phyloP scores from a whole-genome alignment of 2,888 invertebrate species.

The Andricus quercusramuli region DNA sequence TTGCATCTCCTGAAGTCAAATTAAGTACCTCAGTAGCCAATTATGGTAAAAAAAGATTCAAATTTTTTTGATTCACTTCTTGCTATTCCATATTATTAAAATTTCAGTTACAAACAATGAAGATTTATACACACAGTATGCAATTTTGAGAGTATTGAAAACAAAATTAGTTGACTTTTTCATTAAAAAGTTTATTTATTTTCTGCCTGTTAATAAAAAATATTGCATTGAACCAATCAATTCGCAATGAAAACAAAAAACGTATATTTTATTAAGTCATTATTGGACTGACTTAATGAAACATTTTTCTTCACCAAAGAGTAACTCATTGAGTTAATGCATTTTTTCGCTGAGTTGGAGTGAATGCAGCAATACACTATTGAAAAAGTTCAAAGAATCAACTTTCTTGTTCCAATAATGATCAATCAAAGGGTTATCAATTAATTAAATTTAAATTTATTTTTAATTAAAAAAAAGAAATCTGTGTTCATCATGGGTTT shows the following conservation, averaged over 20 bases:
- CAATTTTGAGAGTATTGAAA: too few species aligned
- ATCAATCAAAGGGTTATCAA: neutral
- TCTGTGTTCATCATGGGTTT: too few species aligned
- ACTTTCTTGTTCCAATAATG: neutral
- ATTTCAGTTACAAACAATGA: too few species aligned
- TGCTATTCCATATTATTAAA: too few species aligned
- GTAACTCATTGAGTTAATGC: constrained; percentile 6
- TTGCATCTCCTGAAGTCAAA: too few species aligned
- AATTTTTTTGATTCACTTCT: too few species aligned
- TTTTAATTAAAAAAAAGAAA: neutral
- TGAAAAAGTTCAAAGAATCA: neutral
- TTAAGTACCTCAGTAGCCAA: too few species aligned
- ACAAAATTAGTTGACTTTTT: too few species aligned
- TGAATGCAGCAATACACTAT: neutral
- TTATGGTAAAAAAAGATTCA: too few species aligned
- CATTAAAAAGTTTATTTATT: too few species aligned
- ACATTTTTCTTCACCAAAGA: neutral
- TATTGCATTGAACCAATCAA: neutral
- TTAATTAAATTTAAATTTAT: neutral
- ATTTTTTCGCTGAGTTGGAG: neutral
- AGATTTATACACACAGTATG: too few species aligned
- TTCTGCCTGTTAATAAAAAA: neutral
- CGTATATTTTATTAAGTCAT: neutral
- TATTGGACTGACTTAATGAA: neutral
- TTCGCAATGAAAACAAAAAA: neutral